Conservation (phyloP, 2,113 vertebrate genomes). For the Nematolebias whitei region DNA sequence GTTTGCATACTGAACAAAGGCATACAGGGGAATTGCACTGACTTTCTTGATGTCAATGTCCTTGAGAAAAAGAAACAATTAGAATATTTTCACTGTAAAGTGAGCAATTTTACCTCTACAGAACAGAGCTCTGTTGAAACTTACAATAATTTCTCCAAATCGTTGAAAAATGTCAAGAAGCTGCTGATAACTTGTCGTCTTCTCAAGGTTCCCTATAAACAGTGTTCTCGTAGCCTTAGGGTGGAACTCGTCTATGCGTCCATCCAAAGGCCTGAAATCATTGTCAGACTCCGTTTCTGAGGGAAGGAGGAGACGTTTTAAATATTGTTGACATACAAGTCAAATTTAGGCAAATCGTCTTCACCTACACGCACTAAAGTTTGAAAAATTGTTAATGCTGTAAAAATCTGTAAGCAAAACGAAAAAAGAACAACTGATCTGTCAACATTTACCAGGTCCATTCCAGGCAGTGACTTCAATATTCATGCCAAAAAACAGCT, state of each 20-base stretch:
- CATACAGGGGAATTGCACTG: slow-evolving; percentile 96
- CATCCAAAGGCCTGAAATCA: slow-evolving; percentile 96
- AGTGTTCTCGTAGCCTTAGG: slow-evolving; percentile 97
- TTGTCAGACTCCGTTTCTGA: slow-evolving; percentile 98
- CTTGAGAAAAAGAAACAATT: slow-evolving; percentile 68
- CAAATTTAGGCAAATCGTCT: not conserved
- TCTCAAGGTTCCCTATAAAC: slow-evolving; percentile 98
- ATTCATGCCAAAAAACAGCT: slow-evolving; percentile 99
- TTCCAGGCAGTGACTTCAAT: slow-evolving; percentile 98
- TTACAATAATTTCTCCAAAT: slow-evolving; percentile 98
- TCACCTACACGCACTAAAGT: not conserved
- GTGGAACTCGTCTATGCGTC: slow-evolving; percentile 97
- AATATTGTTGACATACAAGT: not conserved
- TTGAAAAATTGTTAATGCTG: not conserved
- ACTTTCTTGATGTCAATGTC: slow-evolving; percentile 99
- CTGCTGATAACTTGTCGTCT: slow-evolving; percentile 95
- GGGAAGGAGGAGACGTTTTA: not conserved
- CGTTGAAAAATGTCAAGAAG: slow-evolving; percentile 97
- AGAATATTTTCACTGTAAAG: slow-evolving; percentile 10
- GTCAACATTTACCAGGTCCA: slow-evolving; percentile 88
- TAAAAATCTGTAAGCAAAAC: not conserved
- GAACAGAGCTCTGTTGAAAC: slow-evolving; percentile 41
- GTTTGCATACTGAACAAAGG: slow-evolving; percentile 96
- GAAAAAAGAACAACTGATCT: not conserved
- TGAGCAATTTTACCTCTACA: not conserved